Evolutionary conservation across 2,113 vertebrate species (phyloP).

Genomic region (Erythrocercus mccallii): DNA sequence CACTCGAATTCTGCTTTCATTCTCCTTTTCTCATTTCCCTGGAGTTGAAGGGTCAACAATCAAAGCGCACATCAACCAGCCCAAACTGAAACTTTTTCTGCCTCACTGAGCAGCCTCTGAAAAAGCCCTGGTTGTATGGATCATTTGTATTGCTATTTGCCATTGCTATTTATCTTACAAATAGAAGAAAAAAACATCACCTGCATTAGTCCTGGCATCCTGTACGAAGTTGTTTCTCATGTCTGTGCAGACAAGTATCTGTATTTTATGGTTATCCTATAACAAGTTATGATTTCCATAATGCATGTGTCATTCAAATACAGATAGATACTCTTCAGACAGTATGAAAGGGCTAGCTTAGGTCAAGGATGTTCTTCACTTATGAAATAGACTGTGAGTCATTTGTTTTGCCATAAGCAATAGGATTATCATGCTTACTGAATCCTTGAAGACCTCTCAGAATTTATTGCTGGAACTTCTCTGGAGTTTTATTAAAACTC

Average conservation of each 20-base stretch:
- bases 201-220: neutral
- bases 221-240: neutral
- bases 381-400: neutral
- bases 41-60: conserved; percentile 36
- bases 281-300: neutral
- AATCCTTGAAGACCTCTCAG: neutral
- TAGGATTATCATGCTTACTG: neutral
- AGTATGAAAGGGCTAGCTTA: neutral
- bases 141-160: neutral
- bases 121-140: neutral
- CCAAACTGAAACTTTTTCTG: conserved; percentile 28
- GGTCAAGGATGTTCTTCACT: neutral
- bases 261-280: neutral
- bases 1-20: conserved; percentile 26
- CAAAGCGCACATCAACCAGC: conserved; percentile 6
- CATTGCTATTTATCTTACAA: neutral
- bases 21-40: conserved; percentile 45
- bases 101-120: neutral
- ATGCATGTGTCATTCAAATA: neutral
- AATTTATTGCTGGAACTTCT: conserved; percentile 6
- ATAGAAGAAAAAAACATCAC: neutral
- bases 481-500: neutral
- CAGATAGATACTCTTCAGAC: neutral
- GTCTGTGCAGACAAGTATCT: neutral
- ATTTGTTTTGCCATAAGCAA: neutral